Evolutionary conservation across 2,113 vertebrate genomes (phyloP).

Genomic region (Columbina picui): DNA sequence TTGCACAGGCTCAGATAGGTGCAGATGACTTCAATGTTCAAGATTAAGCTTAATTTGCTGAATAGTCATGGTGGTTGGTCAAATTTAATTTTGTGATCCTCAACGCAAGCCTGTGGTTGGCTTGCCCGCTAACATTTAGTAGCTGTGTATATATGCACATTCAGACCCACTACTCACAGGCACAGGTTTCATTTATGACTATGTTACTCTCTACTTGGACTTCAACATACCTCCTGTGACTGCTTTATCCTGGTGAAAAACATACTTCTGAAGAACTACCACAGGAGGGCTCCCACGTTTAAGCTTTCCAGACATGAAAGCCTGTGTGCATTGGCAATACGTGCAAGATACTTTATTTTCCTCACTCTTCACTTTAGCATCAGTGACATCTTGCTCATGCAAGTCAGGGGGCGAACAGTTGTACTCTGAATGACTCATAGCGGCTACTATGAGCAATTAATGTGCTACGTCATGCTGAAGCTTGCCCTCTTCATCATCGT

Average conservation of each 20-base stretch:
- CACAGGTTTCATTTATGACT: background rate
- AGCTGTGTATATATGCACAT: background rate
- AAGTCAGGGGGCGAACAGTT: background rate
- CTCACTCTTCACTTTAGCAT: background rate
- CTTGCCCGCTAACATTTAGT: background rate
- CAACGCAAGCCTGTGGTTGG: background rate
- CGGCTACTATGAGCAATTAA: background rate
- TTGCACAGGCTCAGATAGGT: background rate
- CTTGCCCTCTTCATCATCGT: background rate
- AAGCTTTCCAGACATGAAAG: background rate
- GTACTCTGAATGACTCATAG: background rate
- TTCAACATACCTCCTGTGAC: background rate
- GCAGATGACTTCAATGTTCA: background rate
- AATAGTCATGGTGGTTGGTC: background rate
- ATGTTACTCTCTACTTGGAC: background rate
- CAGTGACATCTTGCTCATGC: background rate
- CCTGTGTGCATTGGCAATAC: fast-evolving
- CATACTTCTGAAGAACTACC: background rate
- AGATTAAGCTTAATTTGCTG: background rate
- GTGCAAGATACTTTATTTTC: background rate
- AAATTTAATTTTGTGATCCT: background rate
- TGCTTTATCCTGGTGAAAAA: background rate
- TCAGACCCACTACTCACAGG: fast-evolving
- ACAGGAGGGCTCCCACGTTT: constrained; percentile 70
- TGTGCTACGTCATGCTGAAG: background rate